Percentiles rank a stretch among this genome's conserved stretches.
phyloP scores from a whole-genome alignment of 2,113 vertebrate genomes.

The Cygnus buccinator region DNA sequence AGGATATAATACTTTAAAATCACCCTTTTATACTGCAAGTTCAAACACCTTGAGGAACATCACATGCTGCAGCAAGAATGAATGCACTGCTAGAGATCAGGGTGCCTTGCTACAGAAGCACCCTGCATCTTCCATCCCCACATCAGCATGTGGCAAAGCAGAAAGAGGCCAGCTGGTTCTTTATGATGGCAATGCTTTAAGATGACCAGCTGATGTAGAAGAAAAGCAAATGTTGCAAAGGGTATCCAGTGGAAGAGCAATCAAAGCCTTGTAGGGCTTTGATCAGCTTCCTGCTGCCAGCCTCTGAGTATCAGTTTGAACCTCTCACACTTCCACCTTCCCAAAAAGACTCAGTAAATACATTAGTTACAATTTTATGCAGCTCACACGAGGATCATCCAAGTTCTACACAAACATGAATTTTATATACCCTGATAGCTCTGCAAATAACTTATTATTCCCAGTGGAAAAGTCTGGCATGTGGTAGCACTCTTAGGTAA shows the following conservation, averaged over 20 bases:
- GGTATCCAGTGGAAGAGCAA: background rate
- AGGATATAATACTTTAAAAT: background rate
- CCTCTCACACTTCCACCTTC: background rate
- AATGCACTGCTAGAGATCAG: background rate
- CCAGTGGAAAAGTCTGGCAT: background rate
- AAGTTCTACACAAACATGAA: background rate
- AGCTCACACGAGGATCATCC: background rate
- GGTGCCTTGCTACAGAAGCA: background rate
- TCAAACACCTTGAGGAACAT: background rate
- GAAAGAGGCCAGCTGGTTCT: background rate
- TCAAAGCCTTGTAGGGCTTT: slow-evolving; percentile 18
- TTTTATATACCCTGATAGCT: background rate
- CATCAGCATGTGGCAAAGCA: background rate
- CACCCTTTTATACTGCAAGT: background rate
- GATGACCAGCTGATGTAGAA: background rate
- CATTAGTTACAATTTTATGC: background rate
- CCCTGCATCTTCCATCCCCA: background rate
- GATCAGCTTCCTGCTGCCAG: background rate
- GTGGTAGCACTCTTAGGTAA: background rate
- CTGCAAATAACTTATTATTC: background rate
- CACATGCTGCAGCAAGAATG: background rate
- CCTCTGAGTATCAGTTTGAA: background rate
- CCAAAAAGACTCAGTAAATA: background rate
- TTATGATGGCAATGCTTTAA: background rate
- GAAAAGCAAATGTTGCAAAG: background rate